These are phyloP conservation scores for Tenthredo scrophulariae DNA, from an alignment of 2,888 invertebrate species.

Conservation along the genomic window DNA sequence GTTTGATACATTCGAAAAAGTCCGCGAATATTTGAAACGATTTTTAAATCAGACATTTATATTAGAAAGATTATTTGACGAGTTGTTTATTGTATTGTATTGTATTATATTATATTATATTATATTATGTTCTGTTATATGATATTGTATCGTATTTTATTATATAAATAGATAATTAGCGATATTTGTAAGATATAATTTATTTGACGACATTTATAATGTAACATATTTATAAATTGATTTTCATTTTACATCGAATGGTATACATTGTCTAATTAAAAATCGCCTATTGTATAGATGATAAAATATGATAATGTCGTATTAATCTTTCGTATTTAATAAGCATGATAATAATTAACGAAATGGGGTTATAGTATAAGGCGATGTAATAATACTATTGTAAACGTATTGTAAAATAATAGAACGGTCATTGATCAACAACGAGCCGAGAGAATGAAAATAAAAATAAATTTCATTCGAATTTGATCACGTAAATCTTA, in stretches of 20 bases:
- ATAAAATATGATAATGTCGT: background rate
- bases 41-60: background rate
- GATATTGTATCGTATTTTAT: background rate
- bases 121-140: too few relatives aligned
- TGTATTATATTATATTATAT: background rate
- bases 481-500: background rate
- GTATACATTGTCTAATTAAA: conserved; percentile 19
- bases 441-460: conserved; percentile 64
- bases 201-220: conserved; percentile 70
- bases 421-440: conserved; percentile 73
- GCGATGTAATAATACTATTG: conserved; percentile 64
- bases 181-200: conserved; percentile 68
- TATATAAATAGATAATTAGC: background rate
- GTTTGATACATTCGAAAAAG: background rate
- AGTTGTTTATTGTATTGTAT: background rate
- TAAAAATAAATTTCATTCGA: conserved; percentile 10
- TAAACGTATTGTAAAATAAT: conserved; percentile 65
- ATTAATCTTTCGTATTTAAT: background rate
- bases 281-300: conserved; percentile 1
- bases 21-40: conserved; percentile 14
- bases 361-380: background rate
- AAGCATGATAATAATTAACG: conserved; percentile 34
- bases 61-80: background rate
- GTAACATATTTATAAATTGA: conserved; percentile 59
- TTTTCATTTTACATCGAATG: conserved; percentile 44